Percentiles rank a stretch among this genome's conserved stretches.
Evolutionary conservation across 2,113 vertebrate species (phyloP).

Genomic region (Dendrocopos noguchii): DNA sequence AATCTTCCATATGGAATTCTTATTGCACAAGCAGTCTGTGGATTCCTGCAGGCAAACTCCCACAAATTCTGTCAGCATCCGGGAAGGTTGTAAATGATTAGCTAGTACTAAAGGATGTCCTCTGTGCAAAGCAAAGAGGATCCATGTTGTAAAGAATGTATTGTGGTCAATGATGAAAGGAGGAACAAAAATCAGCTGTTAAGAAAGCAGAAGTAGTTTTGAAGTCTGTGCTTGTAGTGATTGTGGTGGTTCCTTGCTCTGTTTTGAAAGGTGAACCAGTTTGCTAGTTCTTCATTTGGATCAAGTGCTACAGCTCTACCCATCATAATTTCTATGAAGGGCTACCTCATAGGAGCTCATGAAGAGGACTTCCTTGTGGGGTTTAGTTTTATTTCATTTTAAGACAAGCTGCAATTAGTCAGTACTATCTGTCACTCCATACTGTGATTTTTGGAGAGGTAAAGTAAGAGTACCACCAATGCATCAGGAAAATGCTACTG

Average conservation of each 20-base stretch:
- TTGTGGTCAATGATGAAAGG: fast-evolving
- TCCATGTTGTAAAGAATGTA: fast-evolving
- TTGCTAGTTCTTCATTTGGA: not conserved
- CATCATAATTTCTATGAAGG: not conserved
- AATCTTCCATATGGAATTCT: not conserved
- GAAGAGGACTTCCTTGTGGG: fast-evolving
- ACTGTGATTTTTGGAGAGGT: not conserved
- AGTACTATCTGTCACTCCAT: not conserved
- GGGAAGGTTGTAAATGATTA: not conserved
- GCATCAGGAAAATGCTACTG: not conserved
- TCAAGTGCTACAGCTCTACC: not conserved
- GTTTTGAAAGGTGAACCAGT: not conserved
- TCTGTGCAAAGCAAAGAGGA: not conserved
- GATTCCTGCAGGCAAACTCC: not conserved
- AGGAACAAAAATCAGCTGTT: not conserved
- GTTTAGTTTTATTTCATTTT: not conserved
- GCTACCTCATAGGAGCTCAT: not conserved
- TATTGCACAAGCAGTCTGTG: not conserved
- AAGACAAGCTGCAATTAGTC: not conserved
- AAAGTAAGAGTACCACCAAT: not conserved
- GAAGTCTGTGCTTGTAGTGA: not conserved
- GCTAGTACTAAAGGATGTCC: not conserved
- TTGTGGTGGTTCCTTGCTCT: not conserved
- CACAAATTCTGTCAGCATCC: not conserved
- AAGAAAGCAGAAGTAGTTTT: not conserved